Conservation (phyloP, 1,140 invertebrate species). For the Probaryconus sp. region DNA sequence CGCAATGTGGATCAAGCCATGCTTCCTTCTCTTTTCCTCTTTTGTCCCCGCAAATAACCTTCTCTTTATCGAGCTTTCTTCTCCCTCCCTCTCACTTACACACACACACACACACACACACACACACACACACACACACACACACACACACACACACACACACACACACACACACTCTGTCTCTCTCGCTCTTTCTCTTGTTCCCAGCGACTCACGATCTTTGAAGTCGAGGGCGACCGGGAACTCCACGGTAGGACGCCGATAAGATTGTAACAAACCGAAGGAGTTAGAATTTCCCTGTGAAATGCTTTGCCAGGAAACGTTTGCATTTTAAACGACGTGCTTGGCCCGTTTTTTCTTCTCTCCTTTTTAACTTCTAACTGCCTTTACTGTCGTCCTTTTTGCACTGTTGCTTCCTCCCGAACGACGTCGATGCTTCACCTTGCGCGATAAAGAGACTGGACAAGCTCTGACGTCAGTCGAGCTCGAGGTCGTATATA, state of each 20-base stretch:
- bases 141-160: too few relatives aligned
- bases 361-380: neutral
- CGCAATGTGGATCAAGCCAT: slow-evolving; percentile 72
- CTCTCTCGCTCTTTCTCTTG: slow-evolving; percentile 13
- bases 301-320: slow-evolving; percentile 62
- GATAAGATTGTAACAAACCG: slow-evolving; percentile 74
- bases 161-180: too few relatives aligned
- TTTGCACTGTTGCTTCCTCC: slow-evolving; percentile 22
- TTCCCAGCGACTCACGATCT: slow-evolving; percentile 20
- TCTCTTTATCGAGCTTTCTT: slow-evolving; percentile 45
- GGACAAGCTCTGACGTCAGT: slow-evolving; percentile 60
- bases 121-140: too few relatives aligned
- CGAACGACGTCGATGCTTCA: slow-evolving; percentile 56
- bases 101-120: too few relatives aligned
- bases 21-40: slow-evolving; percentile 50
- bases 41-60: slow-evolving; percentile 27
- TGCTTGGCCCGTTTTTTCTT: slow-evolving; percentile 10
- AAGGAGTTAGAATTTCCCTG: slow-evolving; percentile 74
- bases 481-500: slow-evolving; percentile 51
- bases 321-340: slow-evolving; percentile 57
- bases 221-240: slow-evolving; percentile 30
- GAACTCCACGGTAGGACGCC: slow-evolving; percentile 64
- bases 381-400: slow-evolving; percentile 20
- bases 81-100: slow-evolving; percentile 26
- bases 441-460: slow-evolving; percentile 48